Evolutionary conservation across 1,140 invertebrate genomes (phyloP).

Genomic region (Eriosoma lanigerum): DNA sequence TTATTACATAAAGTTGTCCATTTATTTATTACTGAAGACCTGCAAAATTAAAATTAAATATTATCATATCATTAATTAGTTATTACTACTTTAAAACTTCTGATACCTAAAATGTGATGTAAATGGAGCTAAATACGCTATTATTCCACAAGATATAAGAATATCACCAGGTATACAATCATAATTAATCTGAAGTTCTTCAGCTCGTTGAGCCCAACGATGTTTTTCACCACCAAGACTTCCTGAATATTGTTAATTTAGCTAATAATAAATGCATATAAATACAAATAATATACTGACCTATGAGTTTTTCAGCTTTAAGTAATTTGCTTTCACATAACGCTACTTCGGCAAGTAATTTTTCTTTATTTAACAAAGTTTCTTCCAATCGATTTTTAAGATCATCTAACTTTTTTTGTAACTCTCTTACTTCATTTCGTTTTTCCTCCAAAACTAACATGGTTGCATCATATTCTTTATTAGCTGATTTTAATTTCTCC

Average conservation of each 20-base stretch:
- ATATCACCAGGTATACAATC: slow-evolving; percentile 85
- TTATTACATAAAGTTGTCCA: slow-evolving; percentile 72
- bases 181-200: slow-evolving; percentile 73
- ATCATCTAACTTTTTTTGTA: slow-evolving; percentile 75
- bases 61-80: background rate
- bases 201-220: slow-evolving; percentile 78
- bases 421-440: slow-evolving; percentile 68
- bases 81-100: background rate
- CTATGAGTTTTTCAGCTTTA: slow-evolving; percentile 81
- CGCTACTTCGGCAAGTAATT: slow-evolving; percentile 81
- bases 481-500: slow-evolving; percentile 74
- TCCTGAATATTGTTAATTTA: background rate
- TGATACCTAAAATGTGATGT: slow-evolving; percentile 56
- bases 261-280: background rate
- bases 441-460: slow-evolving; percentile 81
- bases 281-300: slow-evolving; percentile 53
- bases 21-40: slow-evolving; percentile 59
- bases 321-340: slow-evolving; percentile 84
- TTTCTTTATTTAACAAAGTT: slow-evolving; percentile 69
- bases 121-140: slow-evolving; percentile 85
- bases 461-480: slow-evolving; percentile 75
- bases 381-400: slow-evolving; percentile 71
- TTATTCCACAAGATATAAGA: slow-evolving; percentile 82
- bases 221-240: slow-evolving; percentile 89
- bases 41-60: slow-evolving; percentile 29